A percentile compares a stretch with the other conserved stretches of the same genome.
These are phyloP conservation scores for Macrotrachela quadricornifera DNA, from an alignment of 1,140 invertebrate species.

Conservation along the genomic window DNA sequence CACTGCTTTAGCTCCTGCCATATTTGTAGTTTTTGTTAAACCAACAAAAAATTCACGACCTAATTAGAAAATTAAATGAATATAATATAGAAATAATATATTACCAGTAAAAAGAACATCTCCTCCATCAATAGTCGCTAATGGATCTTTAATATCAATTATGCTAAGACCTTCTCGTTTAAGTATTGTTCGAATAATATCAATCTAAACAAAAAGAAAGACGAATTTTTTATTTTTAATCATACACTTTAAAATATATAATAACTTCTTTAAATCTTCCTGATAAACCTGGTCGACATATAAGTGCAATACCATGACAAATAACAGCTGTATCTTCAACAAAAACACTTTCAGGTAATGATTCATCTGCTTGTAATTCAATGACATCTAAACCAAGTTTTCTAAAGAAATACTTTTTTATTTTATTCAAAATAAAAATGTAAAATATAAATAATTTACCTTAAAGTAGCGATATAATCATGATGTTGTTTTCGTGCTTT, in stretches of 20 bases:
- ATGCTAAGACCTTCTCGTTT: conserved; percentile 62
- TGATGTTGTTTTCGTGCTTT: conserved; percentile 13
- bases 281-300: conserved; percentile 50
- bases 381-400: conserved; percentile 71
- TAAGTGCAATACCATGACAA: conserved; percentile 70
- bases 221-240: not conserved
- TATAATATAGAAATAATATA: not conserved
- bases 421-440: conserved; percentile 1
- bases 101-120: conserved; percentile 81
- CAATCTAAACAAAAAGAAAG: conserved; percentile 40
- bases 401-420: conserved; percentile 39
- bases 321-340: conserved; percentile 72
- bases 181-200: conserved; percentile 51
- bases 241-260: not conserved
- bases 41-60: conserved; percentile 85
- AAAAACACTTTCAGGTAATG: conserved; percentile 56
- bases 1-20: conserved; percentile 64
- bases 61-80: conserved; percentile 27
- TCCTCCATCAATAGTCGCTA: conserved; percentile 61
- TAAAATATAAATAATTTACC: not conserved
- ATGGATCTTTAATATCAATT: conserved; percentile 55
- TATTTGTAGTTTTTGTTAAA: conserved; percentile 66
- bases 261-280: conserved; percentile 48
- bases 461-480: conserved; percentile 4
- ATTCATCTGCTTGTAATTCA: conserved; percentile 65